Base-by-base conservation (phyloP, 2,113 vertebrate genomes). In the Podocnemis expansa region DNA sequence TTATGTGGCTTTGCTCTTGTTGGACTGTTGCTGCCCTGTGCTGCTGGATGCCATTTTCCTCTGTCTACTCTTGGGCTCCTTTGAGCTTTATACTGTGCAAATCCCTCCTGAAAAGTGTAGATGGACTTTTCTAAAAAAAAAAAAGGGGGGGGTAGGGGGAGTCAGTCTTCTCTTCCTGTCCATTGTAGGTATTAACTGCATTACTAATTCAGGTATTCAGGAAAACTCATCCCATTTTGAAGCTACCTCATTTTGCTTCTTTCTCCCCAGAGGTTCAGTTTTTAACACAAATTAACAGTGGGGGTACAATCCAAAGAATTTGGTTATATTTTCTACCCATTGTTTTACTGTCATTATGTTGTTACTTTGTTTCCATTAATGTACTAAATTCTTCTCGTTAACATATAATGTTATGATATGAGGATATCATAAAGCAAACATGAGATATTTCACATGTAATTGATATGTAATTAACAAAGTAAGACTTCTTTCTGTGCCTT, bases 1-100 rank as follows among this genome's bases (percentile, higher is more conserved):
- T 93, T 94, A 76, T 95, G 97, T 93, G 94, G 93, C 91, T 98
- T 88, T 93, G 90, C 97, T 97, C 93, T 87, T 88, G 95, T 94
- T 95, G 95, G 91, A 96, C 94, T 97, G 96, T 95, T 94, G 95
- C 94, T 96, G 96, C 96, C 96, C 96, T 94, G 94, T 86, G 93
- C 95, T 96, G 96, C 93, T 96, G 96, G 95, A 95, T 97, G 88
- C 96, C 96, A 94, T 92, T 96, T 97, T 93, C 96, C 91, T 89
- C 90, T 84, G 88, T 93, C 93, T 97, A 92, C 95, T 95, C 94
- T 87, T 96, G 95, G 95, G 91, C 91, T 97, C 88, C 94, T 38
- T 56, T 96, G 84, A 95, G 95, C 96, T 92, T 92, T 95, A 54
- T 90, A 22, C 89, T n/a, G 54, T 3, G 0, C 76, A 97, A 91